phyloP scores from a whole-genome alignment of 2,888 invertebrate genomes.

The Laothoe populi region DNA sequence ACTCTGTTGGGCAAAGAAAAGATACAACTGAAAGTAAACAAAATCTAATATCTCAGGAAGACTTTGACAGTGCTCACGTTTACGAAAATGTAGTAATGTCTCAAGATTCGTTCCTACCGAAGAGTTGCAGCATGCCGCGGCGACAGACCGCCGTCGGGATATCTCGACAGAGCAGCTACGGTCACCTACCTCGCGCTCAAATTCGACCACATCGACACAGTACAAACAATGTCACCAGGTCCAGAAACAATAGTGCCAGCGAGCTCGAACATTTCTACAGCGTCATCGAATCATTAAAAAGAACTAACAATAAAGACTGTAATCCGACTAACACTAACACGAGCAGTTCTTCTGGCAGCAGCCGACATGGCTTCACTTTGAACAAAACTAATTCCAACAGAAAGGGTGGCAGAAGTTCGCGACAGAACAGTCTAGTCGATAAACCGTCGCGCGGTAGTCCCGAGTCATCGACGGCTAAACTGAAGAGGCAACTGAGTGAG shows the following conservation, averaged over 20 bases:
- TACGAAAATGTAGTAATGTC: constrained; percentile 73
- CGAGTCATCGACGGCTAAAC: constrained; percentile 46
- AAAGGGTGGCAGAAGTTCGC: constrained; percentile 48
- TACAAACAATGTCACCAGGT: constrained; percentile 63
- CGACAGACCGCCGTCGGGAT: constrained; percentile 64
- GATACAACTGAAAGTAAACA: constrained; percentile 79
- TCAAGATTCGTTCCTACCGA: constrained; percentile 67
- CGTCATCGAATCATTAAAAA: constrained; percentile 68
- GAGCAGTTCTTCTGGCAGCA: constrained; percentile 68
- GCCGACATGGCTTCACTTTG: constrained; percentile 49
- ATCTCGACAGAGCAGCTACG: constrained; percentile 73
- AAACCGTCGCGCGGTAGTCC: constrained; percentile 56
- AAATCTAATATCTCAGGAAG: constrained; percentile 75
- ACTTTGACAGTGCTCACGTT: constrained; percentile 69
- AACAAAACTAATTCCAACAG: constrained; percentile 46
- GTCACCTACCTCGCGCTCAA: constrained; percentile 69
- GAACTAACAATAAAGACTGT: constrained; percentile 48
- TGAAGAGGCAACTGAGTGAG: constrained; percentile 71
- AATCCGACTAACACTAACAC: constrained; percentile 59
- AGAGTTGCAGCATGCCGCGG: constrained; percentile 80
- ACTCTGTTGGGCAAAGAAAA: constrained; percentile 74
- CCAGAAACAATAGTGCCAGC: constrained; percentile 59
- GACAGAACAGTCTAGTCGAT: constrained; percentile 71
- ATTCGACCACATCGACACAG: constrained; percentile 67
- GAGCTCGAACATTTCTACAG: constrained; percentile 74